Evolutionary conservation across 2,113 vertebrate species (phyloP).

Genomic region (Gorilla gorilla): DNA sequence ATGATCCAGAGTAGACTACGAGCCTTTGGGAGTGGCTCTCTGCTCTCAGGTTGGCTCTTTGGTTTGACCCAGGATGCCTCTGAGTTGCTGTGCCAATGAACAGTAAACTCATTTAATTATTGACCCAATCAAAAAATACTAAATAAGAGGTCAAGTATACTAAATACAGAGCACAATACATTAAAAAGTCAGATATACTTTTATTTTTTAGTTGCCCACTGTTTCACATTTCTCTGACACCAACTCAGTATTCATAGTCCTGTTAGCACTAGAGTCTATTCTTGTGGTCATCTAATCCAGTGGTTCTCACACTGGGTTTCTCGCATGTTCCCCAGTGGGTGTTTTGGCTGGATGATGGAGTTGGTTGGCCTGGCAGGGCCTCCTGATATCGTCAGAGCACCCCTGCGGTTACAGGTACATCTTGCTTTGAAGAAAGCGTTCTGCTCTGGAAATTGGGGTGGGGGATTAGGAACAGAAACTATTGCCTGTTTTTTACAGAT

Average conservation of each 20-base stretch:
- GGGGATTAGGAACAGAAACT: not conserved
- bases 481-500: not conserved
- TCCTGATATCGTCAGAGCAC: not conserved
- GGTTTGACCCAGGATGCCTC: not conserved
- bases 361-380: not conserved
- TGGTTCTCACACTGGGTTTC: not conserved
- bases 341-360: not conserved
- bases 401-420: not conserved
- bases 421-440: not conserved
- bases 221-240: not conserved
- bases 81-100: not conserved
- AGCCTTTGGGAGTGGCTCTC: not conserved
- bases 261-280: not conserved
- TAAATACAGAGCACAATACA: not conserved
- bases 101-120: not conserved
- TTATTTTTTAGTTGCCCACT: not conserved
- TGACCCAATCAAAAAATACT: not conserved
- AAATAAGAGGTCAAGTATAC: not conserved
- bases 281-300: not conserved
- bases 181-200: not conserved
- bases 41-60: not conserved
- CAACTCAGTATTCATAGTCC: not conserved
- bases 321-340: not conserved
- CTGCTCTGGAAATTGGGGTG: not conserved
- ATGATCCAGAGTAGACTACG: not conserved